Evolutionary conservation across 2,113 vertebrate genomes (phyloP).

Genomic region (Menura novaehollandiae): DNA sequence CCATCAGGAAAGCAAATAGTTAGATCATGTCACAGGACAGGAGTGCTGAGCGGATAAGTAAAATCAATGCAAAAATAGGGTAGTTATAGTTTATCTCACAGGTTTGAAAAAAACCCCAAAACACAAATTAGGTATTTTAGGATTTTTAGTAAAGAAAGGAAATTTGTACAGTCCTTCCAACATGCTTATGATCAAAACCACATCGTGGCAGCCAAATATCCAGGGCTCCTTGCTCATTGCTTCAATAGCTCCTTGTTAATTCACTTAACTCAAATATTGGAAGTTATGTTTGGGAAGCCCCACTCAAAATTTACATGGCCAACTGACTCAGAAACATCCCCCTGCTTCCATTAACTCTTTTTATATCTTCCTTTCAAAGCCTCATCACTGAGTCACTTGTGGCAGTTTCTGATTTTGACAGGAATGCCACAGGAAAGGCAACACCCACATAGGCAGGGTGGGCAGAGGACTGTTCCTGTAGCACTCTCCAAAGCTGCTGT

Average conservation of each 20-base stretch:
- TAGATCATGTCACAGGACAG: neutral
- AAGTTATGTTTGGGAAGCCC: slow-evolving; percentile 52
- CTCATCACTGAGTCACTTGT: neutral
- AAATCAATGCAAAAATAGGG: neutral
- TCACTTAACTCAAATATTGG: slow-evolving; percentile 43
- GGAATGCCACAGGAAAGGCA: neutral
- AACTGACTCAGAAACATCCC: slow-evolving; percentile 22
- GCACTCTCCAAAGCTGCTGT: neutral
- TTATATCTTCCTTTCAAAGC: slow-evolving; percentile 48
- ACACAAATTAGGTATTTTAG: neutral
- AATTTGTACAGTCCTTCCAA: neutral
- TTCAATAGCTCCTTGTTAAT: slow-evolving; percentile 56
- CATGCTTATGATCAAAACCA: slow-evolving; percentile 3
- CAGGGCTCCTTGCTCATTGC: neutral
- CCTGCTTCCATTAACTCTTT: slow-evolving; percentile 58
- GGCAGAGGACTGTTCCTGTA: neutral
- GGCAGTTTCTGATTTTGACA: neutral
- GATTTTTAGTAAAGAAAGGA: neutral
- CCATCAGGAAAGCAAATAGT: neutral
- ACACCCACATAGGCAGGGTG: neutral
- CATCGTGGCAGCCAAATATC: slow-evolving; percentile 22
- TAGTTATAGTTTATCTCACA: neutral
- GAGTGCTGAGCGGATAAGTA: neutral
- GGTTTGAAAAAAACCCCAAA: neutral
- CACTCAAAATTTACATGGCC: slow-evolving; percentile 49